Percentiles rank a stretch among this genome's conserved stretches.
phyloP scores from a whole-genome alignment of 2,797 vertebrate genomes.

The Karalla daura region DNA sequence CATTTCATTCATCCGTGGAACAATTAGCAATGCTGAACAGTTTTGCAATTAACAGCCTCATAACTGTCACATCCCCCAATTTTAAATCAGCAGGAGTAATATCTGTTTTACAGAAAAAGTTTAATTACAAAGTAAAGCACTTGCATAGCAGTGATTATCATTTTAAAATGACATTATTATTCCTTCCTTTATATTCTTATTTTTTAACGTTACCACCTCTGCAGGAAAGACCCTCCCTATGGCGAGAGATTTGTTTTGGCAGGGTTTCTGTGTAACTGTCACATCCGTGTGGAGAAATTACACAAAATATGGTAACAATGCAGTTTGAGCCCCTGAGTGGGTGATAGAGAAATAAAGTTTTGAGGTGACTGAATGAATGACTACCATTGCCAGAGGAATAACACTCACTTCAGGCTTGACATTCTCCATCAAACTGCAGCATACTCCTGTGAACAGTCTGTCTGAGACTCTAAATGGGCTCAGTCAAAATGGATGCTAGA shows the following conservation, averaged over 20 bases:
- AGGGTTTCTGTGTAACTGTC: conserved; percentile 39
- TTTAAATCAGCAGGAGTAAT: conserved; percentile 84
- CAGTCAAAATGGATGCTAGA: conserved; percentile 79
- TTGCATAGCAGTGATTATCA: conserved; percentile 79
- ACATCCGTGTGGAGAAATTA: conserved; percentile 49
- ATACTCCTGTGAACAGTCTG: conserved; percentile 79
- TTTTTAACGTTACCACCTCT: conserved; percentile 42
- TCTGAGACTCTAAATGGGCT: conserved; percentile 81
- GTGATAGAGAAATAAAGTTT: conserved; percentile 73
- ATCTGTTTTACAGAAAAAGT: conserved; percentile 86
- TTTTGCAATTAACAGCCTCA: conserved; percentile 85
- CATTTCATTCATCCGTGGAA: conserved; percentile 80
- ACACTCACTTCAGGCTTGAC: conserved; percentile 72
- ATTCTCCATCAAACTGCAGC: conserved; percentile 77
- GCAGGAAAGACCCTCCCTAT: conserved; percentile 24
- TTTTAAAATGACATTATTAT: conserved; percentile 80
- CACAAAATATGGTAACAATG: conserved; percentile 52
- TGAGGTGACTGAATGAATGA: conserved; percentile 67
- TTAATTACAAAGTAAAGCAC: conserved; percentile 84
- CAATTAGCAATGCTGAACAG: conserved; percentile 87
- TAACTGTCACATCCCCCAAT: conserved; percentile 86
- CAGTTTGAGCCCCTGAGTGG: conserved; percentile 47
- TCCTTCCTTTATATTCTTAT: conserved; percentile 14
- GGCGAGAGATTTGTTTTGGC: conserved; percentile 33
- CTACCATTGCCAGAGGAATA: conserved; percentile 59